Evolutionary conservation across 2,797 vertebrate genomes (phyloP).

Genomic region (Lerista edwardsae): DNA sequence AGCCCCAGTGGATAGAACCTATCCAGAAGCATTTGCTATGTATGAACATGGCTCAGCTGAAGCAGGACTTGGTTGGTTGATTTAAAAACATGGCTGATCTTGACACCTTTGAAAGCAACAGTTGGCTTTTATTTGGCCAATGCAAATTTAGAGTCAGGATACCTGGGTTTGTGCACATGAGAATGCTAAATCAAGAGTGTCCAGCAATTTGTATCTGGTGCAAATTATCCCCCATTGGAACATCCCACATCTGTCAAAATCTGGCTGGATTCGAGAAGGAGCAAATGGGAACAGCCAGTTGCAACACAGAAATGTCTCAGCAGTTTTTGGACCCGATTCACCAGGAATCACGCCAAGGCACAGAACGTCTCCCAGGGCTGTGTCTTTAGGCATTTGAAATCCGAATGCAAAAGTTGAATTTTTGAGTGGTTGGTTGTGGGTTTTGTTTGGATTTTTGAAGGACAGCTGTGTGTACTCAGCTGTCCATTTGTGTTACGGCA

Average conservation of each 20-base stretch:
- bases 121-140: neutral
- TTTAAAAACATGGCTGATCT: neutral
- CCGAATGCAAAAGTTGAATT: neutral
- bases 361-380: neutral
- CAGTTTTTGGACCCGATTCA: neutral
- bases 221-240: too few species aligned
- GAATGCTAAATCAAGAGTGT: too few species aligned
- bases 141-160: too few species aligned
- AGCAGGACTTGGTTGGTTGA: neutral
- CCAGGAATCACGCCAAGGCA: neutral
- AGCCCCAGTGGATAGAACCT: too few species aligned
- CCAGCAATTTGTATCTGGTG: neutral
- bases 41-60: too few species aligned
- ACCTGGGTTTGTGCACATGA: neutral
- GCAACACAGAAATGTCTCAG: too few species aligned
- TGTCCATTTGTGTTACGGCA: neutral
- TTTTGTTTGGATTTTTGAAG: neutral
- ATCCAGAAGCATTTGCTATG: too few species aligned
- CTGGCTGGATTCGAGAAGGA: too few species aligned
- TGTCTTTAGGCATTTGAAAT: neutral
- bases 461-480: conserved; percentile 26
- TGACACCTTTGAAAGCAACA: neutral
- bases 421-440: neutral
- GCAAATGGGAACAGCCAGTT: neutral
- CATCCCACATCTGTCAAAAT: neutral